phyloP scores from a whole-genome alignment of 2,113 vertebrate species.

The Eira barbara region DNA sequence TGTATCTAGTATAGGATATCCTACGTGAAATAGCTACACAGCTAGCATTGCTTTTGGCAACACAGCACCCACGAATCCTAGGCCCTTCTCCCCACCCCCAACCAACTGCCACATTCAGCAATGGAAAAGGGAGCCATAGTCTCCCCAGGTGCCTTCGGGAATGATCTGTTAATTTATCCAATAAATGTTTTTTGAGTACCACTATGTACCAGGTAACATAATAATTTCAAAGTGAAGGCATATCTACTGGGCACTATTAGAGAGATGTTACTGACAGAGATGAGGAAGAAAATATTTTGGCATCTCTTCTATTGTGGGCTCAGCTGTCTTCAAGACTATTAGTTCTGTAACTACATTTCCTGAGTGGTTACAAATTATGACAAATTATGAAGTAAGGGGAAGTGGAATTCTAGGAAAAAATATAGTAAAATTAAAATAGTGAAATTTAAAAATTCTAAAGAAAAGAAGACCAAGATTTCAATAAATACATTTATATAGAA shows the following conservation, averaged over 20 bases:
- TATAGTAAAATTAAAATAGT: neutral
- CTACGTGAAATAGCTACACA: neutral
- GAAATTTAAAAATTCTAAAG: neutral
- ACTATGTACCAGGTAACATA: neutral
- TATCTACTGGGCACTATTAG: neutral
- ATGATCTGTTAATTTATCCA: neutral
- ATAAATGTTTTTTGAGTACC: neutral
- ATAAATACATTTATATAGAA: neutral
- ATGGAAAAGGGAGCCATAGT: neutral
- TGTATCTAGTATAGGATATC: neutral
- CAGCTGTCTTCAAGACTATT: neutral
- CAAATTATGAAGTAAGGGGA: neutral
- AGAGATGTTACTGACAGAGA: neutral
- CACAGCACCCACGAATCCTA: fast-evolving
- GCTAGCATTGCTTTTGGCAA: neutral
- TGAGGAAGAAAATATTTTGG: neutral
- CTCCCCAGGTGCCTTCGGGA: neutral
- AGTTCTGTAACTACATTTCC: neutral
- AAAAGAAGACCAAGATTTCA: neutral
- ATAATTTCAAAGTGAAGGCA: neutral
- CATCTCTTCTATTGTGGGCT: neutral
- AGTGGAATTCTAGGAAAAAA: neutral
- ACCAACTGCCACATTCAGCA: neutral
- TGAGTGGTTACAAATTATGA: neutral
- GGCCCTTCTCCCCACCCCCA: neutral